phyloP scores from a whole-genome alignment of 2,888 invertebrate species.

The Eucriotettix oculatus region DNA sequence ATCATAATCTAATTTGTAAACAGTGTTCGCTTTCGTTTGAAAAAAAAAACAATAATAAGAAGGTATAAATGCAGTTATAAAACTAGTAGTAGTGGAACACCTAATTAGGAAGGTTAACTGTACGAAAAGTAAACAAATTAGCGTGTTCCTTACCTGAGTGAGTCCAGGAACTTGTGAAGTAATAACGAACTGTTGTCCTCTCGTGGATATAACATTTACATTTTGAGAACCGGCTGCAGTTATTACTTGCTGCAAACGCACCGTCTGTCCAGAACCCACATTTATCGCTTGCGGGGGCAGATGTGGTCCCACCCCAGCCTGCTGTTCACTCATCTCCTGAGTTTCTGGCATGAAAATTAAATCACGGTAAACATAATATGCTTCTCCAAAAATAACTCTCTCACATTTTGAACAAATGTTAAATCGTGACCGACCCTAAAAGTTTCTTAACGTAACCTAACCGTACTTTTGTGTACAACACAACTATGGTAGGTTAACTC shows the following conservation, averaged over 20 bases:
- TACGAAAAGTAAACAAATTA: not conserved
- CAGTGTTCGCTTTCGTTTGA: no score
- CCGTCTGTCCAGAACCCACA: constrained; percentile 15
- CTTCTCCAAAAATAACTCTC: no score
- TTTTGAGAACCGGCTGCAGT: constrained; percentile 22
- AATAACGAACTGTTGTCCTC: constrained; percentile 27
- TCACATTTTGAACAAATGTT: no score
- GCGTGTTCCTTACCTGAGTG: constrained; percentile 26
- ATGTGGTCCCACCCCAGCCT: constrained; percentile 10
- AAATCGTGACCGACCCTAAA: no score
- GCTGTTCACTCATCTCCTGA: constrained; percentile 13
- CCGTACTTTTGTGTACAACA: no score
- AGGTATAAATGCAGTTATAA: no score
- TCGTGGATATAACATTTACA: constrained; percentile 25
- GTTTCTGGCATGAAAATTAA: not conserved
- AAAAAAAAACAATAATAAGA: no score
- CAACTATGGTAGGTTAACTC: no score
- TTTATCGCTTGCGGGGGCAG: constrained; percentile 17
- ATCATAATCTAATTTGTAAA: no score
- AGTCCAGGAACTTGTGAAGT: constrained; percentile 31
- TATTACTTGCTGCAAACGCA: constrained; percentile 26
- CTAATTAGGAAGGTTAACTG: no score
- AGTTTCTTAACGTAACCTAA: no score
- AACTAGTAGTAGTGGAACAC: no score
- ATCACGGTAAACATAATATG: not conserved